A percentile compares a stretch with the other conserved stretches of the same genome.
phyloP scores from a whole-genome alignment of 1,140 invertebrate species.

The Psilanteris sp. region DNA sequence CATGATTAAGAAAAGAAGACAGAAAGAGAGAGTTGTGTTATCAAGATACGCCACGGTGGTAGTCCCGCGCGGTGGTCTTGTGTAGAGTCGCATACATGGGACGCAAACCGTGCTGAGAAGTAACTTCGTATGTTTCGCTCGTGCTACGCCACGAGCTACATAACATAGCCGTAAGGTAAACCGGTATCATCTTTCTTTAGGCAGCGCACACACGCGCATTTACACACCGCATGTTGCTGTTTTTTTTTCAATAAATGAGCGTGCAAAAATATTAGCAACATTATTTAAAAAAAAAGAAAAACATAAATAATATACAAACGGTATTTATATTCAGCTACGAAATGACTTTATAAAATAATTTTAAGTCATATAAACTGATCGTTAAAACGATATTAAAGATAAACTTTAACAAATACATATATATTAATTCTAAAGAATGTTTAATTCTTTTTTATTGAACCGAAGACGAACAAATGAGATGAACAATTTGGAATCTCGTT shows the following conservation, averaged over 20 bases:
- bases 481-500: no score
- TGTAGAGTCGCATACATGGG: slow-evolving; percentile 62
- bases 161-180: slow-evolving; percentile 69
- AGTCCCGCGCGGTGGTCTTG: slow-evolving; percentile 69
- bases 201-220: slow-evolving; percentile 32
- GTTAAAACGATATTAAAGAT: no score
- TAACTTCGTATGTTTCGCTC: slow-evolving; percentile 71
- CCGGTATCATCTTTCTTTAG: slow-evolving; percentile 67
- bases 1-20: slow-evolving; percentile 53
- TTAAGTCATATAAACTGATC: no score
- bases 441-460: no score
- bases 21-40: slow-evolving; percentile 66
- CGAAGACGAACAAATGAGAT: no score
- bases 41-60: slow-evolving; percentile 72
- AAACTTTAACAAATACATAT: no score
- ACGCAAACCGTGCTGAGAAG: slow-evolving; percentile 66
- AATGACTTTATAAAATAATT: no score
- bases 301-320: no score
- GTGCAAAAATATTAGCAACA: no score
- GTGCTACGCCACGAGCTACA: slow-evolving; percentile 69
- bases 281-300: no score
- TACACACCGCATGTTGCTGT: slow-evolving; percentile 23
- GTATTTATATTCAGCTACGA: no score
- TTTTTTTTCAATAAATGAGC: slow-evolving; percentile 13
- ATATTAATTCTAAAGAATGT: no score